Evolutionary conservation across 1,140 invertebrate species (phyloP).

Genomic region (Zaprionus inermis): DNA sequence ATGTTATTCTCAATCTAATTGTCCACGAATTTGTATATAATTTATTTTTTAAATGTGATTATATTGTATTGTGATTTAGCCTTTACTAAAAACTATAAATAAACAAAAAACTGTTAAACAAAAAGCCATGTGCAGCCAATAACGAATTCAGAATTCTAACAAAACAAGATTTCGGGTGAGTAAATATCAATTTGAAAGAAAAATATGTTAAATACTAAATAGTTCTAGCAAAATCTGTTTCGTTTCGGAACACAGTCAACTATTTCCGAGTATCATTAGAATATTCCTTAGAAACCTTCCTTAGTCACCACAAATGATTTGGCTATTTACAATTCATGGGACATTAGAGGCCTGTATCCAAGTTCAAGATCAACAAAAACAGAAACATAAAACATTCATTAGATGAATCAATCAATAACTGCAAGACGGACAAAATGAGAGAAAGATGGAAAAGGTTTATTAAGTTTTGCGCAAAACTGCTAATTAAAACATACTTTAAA

Average conservation of each 20-base stretch:
- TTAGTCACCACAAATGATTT: constrained; percentile 22
- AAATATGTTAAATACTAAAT: background rate
- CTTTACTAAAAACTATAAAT: constrained; percentile 67
- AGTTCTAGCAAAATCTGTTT: background rate
- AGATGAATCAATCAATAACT: constrained; percentile 54
- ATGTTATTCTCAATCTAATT: constrained; percentile 54
- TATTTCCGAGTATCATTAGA: background rate
- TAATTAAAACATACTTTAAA: constrained; percentile 70
- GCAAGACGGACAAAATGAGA: background rate
- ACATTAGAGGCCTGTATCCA: constrained; percentile 12
- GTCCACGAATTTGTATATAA: constrained; percentile 79
- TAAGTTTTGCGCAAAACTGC: constrained; percentile 48
- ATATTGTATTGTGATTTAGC: constrained; percentile 81
- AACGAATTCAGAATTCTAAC: background rate
- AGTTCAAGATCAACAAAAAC: constrained; percentile 49
- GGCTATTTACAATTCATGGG: constrained; percentile 9
- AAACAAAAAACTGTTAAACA: constrained; percentile 40
- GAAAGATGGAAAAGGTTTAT: constrained; percentile 22
- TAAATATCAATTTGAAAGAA: background rate
- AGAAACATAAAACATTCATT: constrained; percentile 49
- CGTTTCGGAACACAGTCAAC: background rate
- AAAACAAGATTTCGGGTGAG: constrained; percentile 5
- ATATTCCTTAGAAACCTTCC: constrained; percentile 23
- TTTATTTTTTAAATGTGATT: constrained; percentile 82
- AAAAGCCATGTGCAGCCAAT: constrained; percentile 24